Conservation (phyloP, 2,888 invertebrate species). For the Ctenicera cuprea region DNA sequence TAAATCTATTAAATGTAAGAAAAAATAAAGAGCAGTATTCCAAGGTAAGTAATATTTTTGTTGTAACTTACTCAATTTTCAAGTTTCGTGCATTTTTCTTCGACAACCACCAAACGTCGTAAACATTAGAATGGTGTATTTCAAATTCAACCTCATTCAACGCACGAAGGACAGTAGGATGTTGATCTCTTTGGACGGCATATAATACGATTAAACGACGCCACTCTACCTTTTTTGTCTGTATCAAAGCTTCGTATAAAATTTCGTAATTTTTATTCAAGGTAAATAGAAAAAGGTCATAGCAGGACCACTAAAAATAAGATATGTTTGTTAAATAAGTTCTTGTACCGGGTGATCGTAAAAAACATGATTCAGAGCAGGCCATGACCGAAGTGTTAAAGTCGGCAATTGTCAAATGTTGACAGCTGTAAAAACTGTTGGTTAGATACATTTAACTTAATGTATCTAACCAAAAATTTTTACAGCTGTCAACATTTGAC, state of each 20-base stretch:
- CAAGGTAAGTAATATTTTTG: too few relatives aligned
- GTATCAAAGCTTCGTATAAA: neutral
- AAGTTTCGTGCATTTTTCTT: constrained; percentile 49
- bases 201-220: neutral
- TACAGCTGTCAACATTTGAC: too few relatives aligned
- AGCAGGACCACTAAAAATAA: constrained; percentile 18
- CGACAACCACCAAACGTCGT: constrained; percentile 50
- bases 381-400: too few relatives aligned
- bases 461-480: too few relatives aligned
- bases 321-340: neutral
- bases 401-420: too few relatives aligned
- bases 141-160: constrained; percentile 4
- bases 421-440: too few relatives aligned
- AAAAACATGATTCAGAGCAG: too few relatives aligned
- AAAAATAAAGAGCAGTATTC: too few relatives aligned
- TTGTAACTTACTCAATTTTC: constrained; percentile 43
- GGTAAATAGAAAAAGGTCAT: neutral
- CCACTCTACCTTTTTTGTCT: constrained; percentile 7
- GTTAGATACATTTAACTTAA: too few relatives aligned
- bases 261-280: neutral
- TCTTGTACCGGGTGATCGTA: too few relatives aligned
- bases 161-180: neutral
- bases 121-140: constrained; percentile 28
- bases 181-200: constrained; percentile 2
- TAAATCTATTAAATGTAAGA: too few relatives aligned